Evolutionary conservation across 2,888 invertebrate species (phyloP), one percentile per base, ranked within the genome.

Genomic region (Callimorpha dominula): DNA sequence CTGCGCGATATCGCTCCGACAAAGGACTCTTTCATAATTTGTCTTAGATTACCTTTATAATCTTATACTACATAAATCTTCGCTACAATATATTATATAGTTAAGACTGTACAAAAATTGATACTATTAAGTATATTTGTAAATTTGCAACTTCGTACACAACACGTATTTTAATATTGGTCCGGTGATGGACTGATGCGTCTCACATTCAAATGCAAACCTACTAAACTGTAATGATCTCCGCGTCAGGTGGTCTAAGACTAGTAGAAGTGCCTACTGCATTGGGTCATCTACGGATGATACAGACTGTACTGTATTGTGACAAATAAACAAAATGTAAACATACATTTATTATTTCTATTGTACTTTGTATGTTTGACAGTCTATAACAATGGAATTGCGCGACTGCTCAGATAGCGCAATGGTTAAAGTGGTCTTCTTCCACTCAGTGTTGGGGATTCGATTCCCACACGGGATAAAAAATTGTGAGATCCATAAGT

Each of bases 91-190:
- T 80, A 77, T 70, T 73, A 57, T 60, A 60, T 85, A 81, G 76
- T 12, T 72, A 74, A 62, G 65, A 83, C 81, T 87, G 85, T 88
- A 86, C 80, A 87, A 81, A 84, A 70, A 77, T 83, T 87, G 82
- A 86, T 86, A 87, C 85, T 72, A 74, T 68, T 81, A 79, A 84
- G 78, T 80, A 81, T 76, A 79, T 79, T 81, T 84, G 84, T 85
- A 84, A 79, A 85, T 85, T 85, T 79, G 73, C 68, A 68, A 76
- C 76, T 82, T 84, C 72, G 66, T 84, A 84, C 83, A 82, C 81
- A 43, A 83, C 85, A 85, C 83, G 71, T 78, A 74, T 78, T 85
- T 83, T 78, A 67, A 72, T 75, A 77, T 74, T 77, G 72, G n/a
- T 60, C 40, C 66, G 68, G 0, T 12, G 64, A 7, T 68, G 70